phyloP scores from a whole-genome alignment of 2,113 vertebrate genomes.

The Apodemus speciosus region DNA sequence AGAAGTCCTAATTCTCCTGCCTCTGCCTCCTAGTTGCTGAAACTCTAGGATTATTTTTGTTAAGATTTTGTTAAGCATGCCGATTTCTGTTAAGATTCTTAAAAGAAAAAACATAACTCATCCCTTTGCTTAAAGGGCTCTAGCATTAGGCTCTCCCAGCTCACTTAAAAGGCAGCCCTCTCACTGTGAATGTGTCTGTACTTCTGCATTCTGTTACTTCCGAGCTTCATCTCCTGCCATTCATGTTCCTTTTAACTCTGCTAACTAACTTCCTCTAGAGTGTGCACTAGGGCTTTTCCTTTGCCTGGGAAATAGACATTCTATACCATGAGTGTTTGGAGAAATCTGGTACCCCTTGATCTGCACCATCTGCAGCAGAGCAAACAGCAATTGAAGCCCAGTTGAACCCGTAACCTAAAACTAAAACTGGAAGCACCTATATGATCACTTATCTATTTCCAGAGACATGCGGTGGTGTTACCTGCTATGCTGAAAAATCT shows the following conservation, averaged over 20 bases:
- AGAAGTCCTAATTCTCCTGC: no score
- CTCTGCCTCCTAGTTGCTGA: neutral
- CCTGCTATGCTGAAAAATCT: neutral
- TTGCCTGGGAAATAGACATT: neutral
- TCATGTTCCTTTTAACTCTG: neutral
- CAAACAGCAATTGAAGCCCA: neutral
- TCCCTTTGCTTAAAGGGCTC: neutral
- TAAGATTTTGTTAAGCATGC: neutral
- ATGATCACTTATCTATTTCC: neutral
- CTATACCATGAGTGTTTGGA: neutral
- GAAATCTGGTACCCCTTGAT: neutral
- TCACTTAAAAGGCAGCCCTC: neutral
- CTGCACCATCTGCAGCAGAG: neutral
- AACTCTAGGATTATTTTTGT: no score
- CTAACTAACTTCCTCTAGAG: neutral
- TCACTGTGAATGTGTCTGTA: neutral
- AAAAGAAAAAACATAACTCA: neutral
- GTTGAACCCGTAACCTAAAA: neutral
- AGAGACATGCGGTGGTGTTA: neutral
- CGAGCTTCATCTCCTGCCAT: no score
- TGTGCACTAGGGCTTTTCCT: neutral
- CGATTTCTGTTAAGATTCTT: no score
- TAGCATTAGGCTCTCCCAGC: accelerated
- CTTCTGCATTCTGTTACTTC: neutral
- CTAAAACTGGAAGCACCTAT: neutral